phyloP scores from a whole-genome alignment of 2,113 vertebrate genomes.

The Passer montanus region DNA sequence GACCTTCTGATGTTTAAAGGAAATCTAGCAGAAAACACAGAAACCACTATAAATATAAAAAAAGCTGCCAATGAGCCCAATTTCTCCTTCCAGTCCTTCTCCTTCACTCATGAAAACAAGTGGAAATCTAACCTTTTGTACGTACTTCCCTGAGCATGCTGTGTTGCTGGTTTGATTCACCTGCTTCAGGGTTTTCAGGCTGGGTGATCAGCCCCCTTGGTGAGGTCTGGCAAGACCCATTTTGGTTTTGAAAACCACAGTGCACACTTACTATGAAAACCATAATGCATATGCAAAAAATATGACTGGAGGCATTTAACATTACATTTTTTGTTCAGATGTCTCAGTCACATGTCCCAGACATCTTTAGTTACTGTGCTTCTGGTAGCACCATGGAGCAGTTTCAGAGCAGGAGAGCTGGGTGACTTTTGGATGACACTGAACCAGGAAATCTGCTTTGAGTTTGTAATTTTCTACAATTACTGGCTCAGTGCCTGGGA shows the following conservation, averaged over 20 bases:
- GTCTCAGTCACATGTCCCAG: not conserved
- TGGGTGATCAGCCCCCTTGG: accelerated
- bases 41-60: not conserved
- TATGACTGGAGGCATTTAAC: not conserved
- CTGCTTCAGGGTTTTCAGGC: not conserved
- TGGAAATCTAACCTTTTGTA: not conserved
- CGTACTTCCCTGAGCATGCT: not conserved
- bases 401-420: not conserved
- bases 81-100: not conserved
- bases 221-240: not conserved
- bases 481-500: not conserved
- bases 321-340: not conserved
- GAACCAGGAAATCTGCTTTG: not conserved
- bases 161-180: not conserved
- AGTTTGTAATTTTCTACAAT: not conserved
- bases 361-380: not conserved
- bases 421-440: not conserved
- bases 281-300: not conserved
- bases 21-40: not conserved
- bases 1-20: not conserved
- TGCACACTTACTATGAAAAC: not conserved
- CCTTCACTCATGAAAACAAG: not conserved
- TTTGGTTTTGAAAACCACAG: not conserved
- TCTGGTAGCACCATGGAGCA: not conserved
- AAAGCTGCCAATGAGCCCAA: not conserved